phyloP scores from a whole-genome alignment of 92 coral and sea anemone species.

The Porites cylindrica region DNA sequence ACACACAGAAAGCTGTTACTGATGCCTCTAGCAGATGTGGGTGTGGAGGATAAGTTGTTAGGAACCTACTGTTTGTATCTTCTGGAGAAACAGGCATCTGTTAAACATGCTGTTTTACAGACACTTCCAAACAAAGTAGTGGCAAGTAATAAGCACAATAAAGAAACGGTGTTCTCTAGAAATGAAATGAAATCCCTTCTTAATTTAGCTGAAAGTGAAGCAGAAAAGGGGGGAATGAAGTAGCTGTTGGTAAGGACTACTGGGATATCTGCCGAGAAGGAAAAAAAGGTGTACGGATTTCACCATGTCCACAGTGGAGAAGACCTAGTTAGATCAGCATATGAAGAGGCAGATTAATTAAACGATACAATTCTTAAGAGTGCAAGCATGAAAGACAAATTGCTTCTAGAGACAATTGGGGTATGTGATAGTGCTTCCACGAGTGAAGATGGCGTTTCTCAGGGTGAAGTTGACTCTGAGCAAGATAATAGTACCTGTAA shows the following conservation, averaged over 20 bases:
- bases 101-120: neutral
- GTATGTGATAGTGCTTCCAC: neutral
- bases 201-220: slow-evolving; percentile 45
- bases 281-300: slow-evolving; percentile 43
- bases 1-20: slow-evolving; percentile 65
- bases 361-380: slow-evolving; percentile 54
- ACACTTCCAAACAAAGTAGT: slow-evolving; percentile 29
- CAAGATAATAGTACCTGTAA: too few relatives aligned
- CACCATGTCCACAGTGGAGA: slow-evolving; percentile 6
- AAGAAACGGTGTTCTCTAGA: slow-evolving; percentile 19
- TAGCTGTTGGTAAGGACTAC: slow-evolving; percentile 52
- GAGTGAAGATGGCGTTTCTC: slow-evolving; percentile 21
- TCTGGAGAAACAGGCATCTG: slow-evolving; percentile 44
- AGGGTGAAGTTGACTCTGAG: slow-evolving; percentile 24
- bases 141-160: slow-evolving; percentile 6
- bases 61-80: slow-evolving; percentile 53
- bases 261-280: slow-evolving; percentile 60
- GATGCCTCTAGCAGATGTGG: slow-evolving; percentile 54
- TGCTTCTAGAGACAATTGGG: slow-evolving; percentile 47
- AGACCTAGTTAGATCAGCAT: slow-evolving; percentile 30
- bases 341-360: slow-evolving; percentile 31
- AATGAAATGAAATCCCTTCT: slow-evolving; percentile 41
- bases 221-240: slow-evolving; percentile 51
- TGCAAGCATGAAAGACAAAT: slow-evolving; percentile 51
- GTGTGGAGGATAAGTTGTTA: slow-evolving; percentile 32